Conservation (phyloP, 2,888 invertebrate genomes). For the Caenorhabditis parvicauda region DNA sequence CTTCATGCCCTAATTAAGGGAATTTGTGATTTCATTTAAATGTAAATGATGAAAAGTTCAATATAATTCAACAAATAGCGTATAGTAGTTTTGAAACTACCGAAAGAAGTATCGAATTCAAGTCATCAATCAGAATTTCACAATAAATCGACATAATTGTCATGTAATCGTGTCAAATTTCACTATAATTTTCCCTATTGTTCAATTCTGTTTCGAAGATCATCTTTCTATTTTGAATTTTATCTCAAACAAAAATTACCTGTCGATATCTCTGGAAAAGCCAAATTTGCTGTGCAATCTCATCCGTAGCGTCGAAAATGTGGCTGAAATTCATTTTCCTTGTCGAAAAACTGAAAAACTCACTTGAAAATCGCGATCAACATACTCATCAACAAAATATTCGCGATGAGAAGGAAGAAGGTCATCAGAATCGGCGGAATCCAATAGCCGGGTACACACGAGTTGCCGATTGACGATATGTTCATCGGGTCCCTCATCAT, state of each 20-base stretch:
- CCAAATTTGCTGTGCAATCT: slow-evolving; percentile 95
- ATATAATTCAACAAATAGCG: no score
- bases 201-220: no score
- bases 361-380: slow-evolving; percentile 95
- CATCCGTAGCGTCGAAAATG: slow-evolving; percentile 77
- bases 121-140: background rate
- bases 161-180: no score
- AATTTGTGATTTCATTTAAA: no score
- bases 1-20: no score
- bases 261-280: slow-evolving; percentile 93
- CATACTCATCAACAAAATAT: slow-evolving; percentile 91
- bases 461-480: no score
- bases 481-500: slow-evolving; percentile 23
- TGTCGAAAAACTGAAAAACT: slow-evolving; percentile 52
- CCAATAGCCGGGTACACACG: slow-evolving; percentile 70
- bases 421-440: slow-evolving; percentile 90
- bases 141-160: no score
- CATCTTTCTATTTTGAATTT: background rate
- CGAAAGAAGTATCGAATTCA: background rate
- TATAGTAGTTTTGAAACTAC: background rate
- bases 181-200: no score
- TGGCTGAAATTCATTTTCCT: slow-evolving; percentile 23
- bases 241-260: slow-evolving; percentile 28
- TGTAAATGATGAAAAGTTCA: no score
- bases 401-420: slow-evolving; percentile 89